These are phyloP conservation scores for Molanna angustata DNA, from an alignment of 2,888 invertebrate species.

Conservation along the genomic window DNA sequence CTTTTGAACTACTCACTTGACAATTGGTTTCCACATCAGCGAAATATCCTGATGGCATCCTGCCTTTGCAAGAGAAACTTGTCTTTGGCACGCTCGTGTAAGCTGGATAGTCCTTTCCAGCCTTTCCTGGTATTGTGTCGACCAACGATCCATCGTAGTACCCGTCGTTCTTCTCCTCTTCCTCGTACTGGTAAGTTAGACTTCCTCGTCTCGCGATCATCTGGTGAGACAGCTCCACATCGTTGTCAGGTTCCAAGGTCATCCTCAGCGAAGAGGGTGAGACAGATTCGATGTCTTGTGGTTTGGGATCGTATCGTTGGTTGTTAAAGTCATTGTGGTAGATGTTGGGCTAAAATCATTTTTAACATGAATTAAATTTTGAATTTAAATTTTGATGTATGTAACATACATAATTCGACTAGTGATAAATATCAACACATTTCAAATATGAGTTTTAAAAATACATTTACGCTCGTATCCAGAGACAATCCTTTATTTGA, in stretches of 20 bases:
- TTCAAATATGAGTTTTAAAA: no score
- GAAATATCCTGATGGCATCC: conserved; percentile 47
- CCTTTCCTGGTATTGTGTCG: conserved; percentile 44
- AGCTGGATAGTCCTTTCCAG: conserved; percentile 49
- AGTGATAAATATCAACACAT: no score
- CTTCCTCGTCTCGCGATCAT: conserved; percentile 6
- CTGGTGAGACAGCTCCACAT: background rate
- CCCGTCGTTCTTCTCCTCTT: conserved; percentile 24
- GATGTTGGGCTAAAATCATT: conserved; percentile 3
- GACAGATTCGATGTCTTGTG: background rate
- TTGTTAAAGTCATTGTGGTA: conserved; percentile 12
- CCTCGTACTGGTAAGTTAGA: conserved; percentile 11
- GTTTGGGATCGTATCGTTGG: conserved; percentile 12
- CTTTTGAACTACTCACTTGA: conserved; percentile 45
- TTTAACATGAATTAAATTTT: no score
- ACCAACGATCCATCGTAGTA: conserved; percentile 35
- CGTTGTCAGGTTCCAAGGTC: background rate
- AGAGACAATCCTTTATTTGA: no score
- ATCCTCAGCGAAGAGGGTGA: conserved; percentile 2
- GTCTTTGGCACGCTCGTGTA: conserved; percentile 44
- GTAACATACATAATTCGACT: no score
- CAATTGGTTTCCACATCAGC: conserved; percentile 49
- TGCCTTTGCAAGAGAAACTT: conserved; percentile 44
- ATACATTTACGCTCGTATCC: no score
- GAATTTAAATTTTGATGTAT: background rate